phyloP scores from a whole-genome alignment of 2,113 vertebrate species.

The Salvelinus fontinalis region DNA sequence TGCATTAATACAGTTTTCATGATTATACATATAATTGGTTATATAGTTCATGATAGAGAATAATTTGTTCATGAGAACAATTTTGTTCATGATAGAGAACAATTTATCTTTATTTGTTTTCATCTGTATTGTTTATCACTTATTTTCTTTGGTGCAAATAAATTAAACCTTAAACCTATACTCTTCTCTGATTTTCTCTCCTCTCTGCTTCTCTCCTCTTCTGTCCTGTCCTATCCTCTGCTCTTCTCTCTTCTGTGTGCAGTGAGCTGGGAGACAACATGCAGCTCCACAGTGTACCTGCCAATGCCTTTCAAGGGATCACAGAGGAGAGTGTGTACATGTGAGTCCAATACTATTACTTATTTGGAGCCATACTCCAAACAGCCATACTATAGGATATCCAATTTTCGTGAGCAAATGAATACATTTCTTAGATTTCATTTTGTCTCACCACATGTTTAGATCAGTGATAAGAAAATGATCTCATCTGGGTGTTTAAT shows the following conservation, averaged over 20 bases:
- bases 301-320: constrained; percentile 87
- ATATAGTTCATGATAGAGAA: too few relatives aligned
- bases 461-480: constrained; percentile 15
- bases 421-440: not conserved
- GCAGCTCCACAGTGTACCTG: constrained; percentile 80
- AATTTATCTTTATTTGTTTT: too few relatives aligned
- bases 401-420: not conserved
- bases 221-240: too few relatives aligned
- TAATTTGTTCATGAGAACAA: too few relatives aligned
- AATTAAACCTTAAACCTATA: too few relatives aligned
- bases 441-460: constrained; percentile 13
- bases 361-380: not conserved
- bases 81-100: too few relatives aligned
- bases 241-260: constrained; percentile 24
- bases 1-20: too few relatives aligned
- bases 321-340: constrained; percentile 81
- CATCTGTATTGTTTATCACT: too few relatives aligned
- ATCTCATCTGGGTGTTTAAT: not conserved
- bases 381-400: not conserved
- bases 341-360: constrained; percentile 55
- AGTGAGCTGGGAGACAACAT: constrained; percentile 91
- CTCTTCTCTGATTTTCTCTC: too few relatives aligned
- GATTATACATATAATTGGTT: too few relatives aligned
- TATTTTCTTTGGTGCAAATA: too few relatives aligned
- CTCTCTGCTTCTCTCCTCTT: too few relatives aligned